A percentile compares a stretch with the other conserved stretches of the same genome.
These are phyloP conservation scores for Osmerus mordax DNA, from an alignment of 2,113 vertebrate species.

Conservation along the genomic window DNA sequence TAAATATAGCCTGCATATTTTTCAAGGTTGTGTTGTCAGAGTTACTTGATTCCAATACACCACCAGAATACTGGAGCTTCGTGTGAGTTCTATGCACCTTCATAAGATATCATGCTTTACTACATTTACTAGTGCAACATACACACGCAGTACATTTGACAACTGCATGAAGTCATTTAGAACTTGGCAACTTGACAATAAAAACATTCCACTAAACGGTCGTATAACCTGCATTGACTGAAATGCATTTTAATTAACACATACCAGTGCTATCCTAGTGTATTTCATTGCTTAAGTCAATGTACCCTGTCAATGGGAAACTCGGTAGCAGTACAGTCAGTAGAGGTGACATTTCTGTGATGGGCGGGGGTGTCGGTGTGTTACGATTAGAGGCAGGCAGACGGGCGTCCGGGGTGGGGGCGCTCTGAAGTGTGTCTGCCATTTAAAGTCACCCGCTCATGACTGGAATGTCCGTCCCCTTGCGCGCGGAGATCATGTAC, in stretches of 20 bases:
- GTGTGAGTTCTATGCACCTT: no score
- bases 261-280: no score
- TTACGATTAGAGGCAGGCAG: slow-evolving; percentile 41
- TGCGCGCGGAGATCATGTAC: slow-evolving; percentile 58
- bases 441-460: slow-evolving; percentile 71
- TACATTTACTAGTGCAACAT: not conserved
- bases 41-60: no score
- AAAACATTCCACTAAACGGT: no score
- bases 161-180: not conserved
- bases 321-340: not conserved
- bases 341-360: slow-evolving; percentile 50
- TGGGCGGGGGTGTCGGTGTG: slow-evolving; percentile 23
- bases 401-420: slow-evolving; percentile 19
- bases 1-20: slow-evolving; percentile 49
- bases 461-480: slow-evolving; percentile 70
- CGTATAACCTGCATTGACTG: no score
- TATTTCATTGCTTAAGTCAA: not conserved
- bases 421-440: slow-evolving; percentile 62
- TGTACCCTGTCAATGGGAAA: slow-evolving; percentile 12
- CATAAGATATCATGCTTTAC: no score
- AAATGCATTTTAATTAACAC: no score
- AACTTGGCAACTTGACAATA: not conserved
- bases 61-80: no score
- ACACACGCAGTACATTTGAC: not conserved
- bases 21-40: not conserved